Evolutionary conservation across 2,888 invertebrate genomes (phyloP).

Genomic region (Brenthis hecate): DNA sequence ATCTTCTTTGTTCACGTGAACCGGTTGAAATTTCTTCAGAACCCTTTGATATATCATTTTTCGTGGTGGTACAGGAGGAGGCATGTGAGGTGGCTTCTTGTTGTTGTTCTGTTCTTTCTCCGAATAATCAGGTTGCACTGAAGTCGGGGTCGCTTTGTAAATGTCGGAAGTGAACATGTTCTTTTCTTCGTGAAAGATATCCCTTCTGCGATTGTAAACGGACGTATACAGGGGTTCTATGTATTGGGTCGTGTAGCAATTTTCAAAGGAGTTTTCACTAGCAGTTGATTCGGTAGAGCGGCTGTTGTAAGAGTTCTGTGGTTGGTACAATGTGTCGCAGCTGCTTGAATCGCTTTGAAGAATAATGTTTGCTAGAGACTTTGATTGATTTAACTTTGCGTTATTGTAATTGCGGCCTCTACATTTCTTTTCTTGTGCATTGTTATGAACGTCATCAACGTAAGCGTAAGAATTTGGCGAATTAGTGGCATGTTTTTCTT

Average conservation of each 20-base stretch:
- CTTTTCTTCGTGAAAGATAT: constrained; percentile 74
- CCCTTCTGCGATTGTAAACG: constrained; percentile 70
- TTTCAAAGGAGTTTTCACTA: constrained; percentile 74
- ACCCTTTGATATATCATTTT: constrained; percentile 76
- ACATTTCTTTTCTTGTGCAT: constrained; percentile 68
- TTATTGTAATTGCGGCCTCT: constrained; percentile 70
- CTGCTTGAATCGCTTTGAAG: constrained; percentile 76
- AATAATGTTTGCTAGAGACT: constrained; percentile 76
- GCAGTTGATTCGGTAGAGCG: constrained; percentile 75
- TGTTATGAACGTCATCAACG: constrained; percentile 61
- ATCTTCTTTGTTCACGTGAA: constrained; percentile 84
- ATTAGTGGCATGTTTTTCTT: constrained; percentile 59
- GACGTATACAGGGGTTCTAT: constrained; percentile 75
- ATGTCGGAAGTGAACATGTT: constrained; percentile 71
- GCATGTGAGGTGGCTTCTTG: constrained; percentile 78
- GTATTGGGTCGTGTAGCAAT: constrained; percentile 74
- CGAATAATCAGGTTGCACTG: constrained; percentile 69
- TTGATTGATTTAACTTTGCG: constrained; percentile 74
- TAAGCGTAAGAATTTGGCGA: constrained; percentile 71
- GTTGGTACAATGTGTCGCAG: constrained; percentile 75
- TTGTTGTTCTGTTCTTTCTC: constrained; percentile 64
- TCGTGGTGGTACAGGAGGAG: constrained; percentile 84
- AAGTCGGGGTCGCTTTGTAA: constrained; percentile 78
- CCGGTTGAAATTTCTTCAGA: constrained; percentile 84
- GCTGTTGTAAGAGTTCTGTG: constrained; percentile 71